Evolutionary conservation across 2,797 vertebrate species (phyloP).

Genomic region (Clangula hyemalis): DNA sequence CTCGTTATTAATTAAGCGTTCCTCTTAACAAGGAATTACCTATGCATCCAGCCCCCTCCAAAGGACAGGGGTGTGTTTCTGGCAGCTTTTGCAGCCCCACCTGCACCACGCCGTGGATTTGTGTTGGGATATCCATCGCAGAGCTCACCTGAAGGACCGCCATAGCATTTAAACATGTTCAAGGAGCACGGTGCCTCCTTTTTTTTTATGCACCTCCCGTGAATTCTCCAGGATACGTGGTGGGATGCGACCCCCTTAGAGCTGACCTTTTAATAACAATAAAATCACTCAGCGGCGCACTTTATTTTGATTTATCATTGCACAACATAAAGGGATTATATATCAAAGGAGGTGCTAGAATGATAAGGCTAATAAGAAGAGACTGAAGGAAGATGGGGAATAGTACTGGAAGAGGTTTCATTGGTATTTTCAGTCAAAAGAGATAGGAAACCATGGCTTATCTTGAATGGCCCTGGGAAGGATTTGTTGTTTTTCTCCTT

Average conservation of each 20-base stretch:
- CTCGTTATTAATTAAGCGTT: fast-evolving
- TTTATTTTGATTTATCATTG: slow-evolving; percentile 64
- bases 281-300: slow-evolving; percentile 36
- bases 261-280: slow-evolving; percentile 66
- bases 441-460: slow-evolving; percentile 34
- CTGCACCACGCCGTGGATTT: fast-evolving
- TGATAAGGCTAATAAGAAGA: slow-evolving; percentile 55
- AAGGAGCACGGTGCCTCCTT: fast-evolving
- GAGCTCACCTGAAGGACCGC: background rate
- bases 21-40: fast-evolving
- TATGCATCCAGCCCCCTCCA: background rate
- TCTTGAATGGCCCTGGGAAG: slow-evolving; percentile 34
- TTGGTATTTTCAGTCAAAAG: slow-evolving; percentile 44
- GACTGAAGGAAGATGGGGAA: slow-evolving; percentile 43
- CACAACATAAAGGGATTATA: slow-evolving; percentile 43
- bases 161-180: background rate
- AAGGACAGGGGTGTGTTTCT: background rate
- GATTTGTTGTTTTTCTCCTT: background rate
- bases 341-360: slow-evolving; percentile 61
- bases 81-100: background rate
- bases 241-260: background rate
- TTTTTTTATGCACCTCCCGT: background rate
- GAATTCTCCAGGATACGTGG: slow-evolving; percentile 18
- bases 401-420: slow-evolving; percentile 32
- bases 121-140: background rate